Evolutionary conservation across 2,888 invertebrate genomes (phyloP).

Genomic region (Xanthorhoe spadicearia): DNA sequence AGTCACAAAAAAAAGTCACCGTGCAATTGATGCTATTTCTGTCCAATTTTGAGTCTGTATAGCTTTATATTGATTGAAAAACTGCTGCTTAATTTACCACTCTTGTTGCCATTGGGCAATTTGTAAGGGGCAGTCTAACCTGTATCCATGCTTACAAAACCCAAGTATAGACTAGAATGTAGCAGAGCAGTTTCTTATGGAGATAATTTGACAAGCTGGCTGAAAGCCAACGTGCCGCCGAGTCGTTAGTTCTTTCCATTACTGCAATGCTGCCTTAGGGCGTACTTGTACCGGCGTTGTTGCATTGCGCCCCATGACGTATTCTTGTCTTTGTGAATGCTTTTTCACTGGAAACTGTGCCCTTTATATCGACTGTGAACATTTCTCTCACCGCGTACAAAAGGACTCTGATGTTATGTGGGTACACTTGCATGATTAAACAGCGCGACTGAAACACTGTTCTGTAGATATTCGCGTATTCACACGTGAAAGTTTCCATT

Average conservation of each 20-base stretch:
- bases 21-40: conserved; percentile 42
- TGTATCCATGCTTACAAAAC: conserved; percentile 1
- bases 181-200: conserved; percentile 12
- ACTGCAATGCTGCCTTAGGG: conserved; percentile 31
- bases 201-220: conserved; percentile 28
- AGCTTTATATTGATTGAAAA: conserved; percentile 39
- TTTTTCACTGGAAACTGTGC: conserved; percentile 33
- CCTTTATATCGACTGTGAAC: conserved; percentile 28
- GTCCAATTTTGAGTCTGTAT: conserved; percentile 35
- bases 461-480: conserved; percentile 4
- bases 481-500: conserved; percentile 11
- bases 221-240: conserved; percentile 27
- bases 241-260: conserved; percentile 26
- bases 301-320: conserved; percentile 33
- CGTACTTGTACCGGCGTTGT: conserved; percentile 19
- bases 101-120: conserved; percentile 33
- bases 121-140: conserved; percentile 13
- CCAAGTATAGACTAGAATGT: conserved; percentile 14
- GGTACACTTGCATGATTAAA: conserved; percentile 26
- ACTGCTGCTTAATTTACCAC: conserved; percentile 37
- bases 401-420: conserved; percentile 24
- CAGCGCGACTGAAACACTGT: conserved; percentile 8
- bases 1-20: conserved; percentile 39
- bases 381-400: conserved; percentile 22
- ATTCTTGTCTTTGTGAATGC: conserved; percentile 29